Evolutionary conservation across 2,888 invertebrate genomes (phyloP).

Genomic region (Cyrtodaria siliqua): DNA sequence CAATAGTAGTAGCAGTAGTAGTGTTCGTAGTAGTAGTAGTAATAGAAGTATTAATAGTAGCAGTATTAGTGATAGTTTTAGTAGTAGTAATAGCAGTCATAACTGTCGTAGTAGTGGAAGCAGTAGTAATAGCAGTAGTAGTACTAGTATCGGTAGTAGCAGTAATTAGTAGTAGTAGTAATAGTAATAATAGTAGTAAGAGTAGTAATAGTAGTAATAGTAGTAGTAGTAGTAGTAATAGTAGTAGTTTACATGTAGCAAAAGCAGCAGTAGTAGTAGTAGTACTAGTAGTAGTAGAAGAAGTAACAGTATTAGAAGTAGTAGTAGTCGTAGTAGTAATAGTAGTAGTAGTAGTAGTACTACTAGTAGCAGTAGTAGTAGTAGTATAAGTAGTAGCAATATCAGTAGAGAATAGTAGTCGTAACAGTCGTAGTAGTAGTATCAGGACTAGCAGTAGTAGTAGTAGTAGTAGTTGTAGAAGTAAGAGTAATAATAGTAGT

Average conservation of each 20-base stretch:
- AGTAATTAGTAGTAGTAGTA: no score
- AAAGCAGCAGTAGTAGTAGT: constrained; percentile 56
- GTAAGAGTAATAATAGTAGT: background rate
- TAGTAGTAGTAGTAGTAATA: constrained; percentile 16
- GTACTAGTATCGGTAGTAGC: no score
- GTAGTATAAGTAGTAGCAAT: constrained; percentile 34
- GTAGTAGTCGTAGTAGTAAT: constrained; percentile 41
- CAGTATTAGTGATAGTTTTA: constrained; percentile 8
- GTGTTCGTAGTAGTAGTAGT: constrained; percentile 23
- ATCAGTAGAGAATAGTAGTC: constrained; percentile 37
- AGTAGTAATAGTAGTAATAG: constrained; percentile 10
- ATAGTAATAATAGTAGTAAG: constrained; percentile 6
- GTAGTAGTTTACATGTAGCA: constrained; percentile 25
- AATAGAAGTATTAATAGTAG: constrained; percentile 55
- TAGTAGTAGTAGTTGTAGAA: no score
- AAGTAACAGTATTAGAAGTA: no score
- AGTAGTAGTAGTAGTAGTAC: constrained; percentile 56
- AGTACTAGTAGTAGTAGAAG: constrained; percentile 8
- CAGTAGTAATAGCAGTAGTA: constrained; percentile 1
- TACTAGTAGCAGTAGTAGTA: constrained; percentile 29
- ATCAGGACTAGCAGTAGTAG: background rate
- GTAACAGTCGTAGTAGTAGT: background rate
- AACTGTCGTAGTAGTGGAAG: constrained; percentile 8
- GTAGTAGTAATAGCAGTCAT: constrained; percentile 14
- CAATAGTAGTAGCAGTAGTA: constrained; percentile 54